Evolutionary conservation across 2,797 vertebrate species (phyloP), one percentile per base, ranked within the genome.

Genomic region (Neosalanx taihuensis): DNA sequence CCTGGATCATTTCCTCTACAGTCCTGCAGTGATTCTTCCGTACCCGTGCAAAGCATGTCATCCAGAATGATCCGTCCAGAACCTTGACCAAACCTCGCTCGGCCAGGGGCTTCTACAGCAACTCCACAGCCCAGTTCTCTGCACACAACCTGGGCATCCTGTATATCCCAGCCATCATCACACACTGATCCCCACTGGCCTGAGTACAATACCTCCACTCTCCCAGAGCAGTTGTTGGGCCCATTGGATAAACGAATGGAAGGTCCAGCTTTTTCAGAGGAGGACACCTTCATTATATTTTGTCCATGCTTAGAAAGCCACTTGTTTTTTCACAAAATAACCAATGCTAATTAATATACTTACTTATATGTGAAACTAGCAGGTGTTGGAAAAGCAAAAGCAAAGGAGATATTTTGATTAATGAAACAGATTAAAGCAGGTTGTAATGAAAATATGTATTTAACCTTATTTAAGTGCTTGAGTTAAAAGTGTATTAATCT

Each of bases 71-170:
- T 63, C 18, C 31, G 51, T 33, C 68, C 73, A 15, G 67, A 13
- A 4, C 73, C 73, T n/a, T 31, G 23, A 23, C 74, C 81, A 66
- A 80, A 80, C 9, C 72, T 9, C 41, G 56, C 64, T 2, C 0
- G 5, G 17, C 12, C 51, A 3, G 37, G 41, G 13, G 56, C 37
- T 3, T 59, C 15, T 30, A 61, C n/a, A 69, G 63, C 37, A 10
- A 51, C 0, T 0, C 35, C 72, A 68, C 81, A 83, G 31, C 13
- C 58, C 62, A 81, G 68, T 63, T 79, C 73, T 66, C 58, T 73
- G 69, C 81, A 83, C 68, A 81, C 79, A 53, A 81, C 79, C 51
- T 49, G 63, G 71, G 79, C 71, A 62, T 72, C 75, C 4, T 0
- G 3, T 46, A 77, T 6, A 67, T 31, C 58, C 79, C 77, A 81